Evolutionary conservation across 2,113 vertebrate species (phyloP).

Genomic region (Proteles cristata): DNA sequence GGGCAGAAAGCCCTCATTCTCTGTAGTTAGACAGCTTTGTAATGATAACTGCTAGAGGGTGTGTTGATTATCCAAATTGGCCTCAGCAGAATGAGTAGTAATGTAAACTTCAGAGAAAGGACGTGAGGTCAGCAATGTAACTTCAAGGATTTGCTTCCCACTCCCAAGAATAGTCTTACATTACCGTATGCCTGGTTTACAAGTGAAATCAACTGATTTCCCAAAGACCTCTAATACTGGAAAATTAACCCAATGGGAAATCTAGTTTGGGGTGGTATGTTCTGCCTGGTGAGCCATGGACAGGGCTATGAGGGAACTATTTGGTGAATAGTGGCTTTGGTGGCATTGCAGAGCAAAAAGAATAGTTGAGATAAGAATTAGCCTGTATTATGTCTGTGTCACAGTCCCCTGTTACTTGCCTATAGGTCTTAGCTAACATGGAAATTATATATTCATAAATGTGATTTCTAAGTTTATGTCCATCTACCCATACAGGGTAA

Average conservation of each 20-base stretch:
- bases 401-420: neutral
- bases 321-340: neutral
- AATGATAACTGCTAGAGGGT: neutral
- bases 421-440: neutral
- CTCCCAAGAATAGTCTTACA: neutral
- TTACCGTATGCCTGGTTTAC: neutral
- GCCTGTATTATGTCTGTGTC: neutral
- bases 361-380: neutral
- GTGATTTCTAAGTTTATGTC: neutral
- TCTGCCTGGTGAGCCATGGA: neutral
- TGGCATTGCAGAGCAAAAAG: neutral
- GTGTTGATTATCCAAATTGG: constrained; percentile 38
- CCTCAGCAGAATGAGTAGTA: neutral
- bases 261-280: neutral
- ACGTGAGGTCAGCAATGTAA: neutral
- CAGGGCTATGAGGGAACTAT: neutral
- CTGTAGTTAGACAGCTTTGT: neutral
- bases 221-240: neutral
- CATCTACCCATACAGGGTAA: neutral
- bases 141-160: neutral
- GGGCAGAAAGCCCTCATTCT: constrained; percentile 59
- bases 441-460: neutral
- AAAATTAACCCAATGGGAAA: neutral
- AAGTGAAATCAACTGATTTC: neutral
- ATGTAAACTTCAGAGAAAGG: neutral